Base-by-base conservation (phyloP, 2,888 invertebrate species). In the Acleris laterana region DNA sequence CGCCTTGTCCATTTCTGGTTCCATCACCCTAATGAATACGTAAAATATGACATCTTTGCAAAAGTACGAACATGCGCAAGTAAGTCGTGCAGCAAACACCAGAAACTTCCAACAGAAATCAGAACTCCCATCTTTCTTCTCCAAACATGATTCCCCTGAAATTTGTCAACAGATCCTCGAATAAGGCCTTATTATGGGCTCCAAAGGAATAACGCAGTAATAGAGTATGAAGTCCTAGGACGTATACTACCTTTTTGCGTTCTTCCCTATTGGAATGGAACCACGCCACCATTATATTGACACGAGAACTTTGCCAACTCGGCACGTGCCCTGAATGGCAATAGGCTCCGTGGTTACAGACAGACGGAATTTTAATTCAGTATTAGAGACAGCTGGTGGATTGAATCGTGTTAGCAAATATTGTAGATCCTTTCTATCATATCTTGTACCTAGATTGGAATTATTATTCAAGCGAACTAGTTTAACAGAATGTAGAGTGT, bases 91-190 rank as follows among this genome's bases (percentile, higher is more conserved):
- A 46, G 17, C 16, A n/a, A n/a, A 38, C 32, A 38, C 11, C 38
- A 53, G 38, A 20, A 38, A 59, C 38, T 53, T 17, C 49, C n/a
- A 19, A 28, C 48, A 32, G 28, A 32, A 38, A 28, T 44, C 49
- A 44, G 44, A 52, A 17, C 52, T 48, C 58, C 2, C 25, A 42
- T 42, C 25, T 42, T 59, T 59, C 55, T 32, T 25, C 62, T 46
- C 46, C 57, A 59, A 60, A 60, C 22, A 56, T 61, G 56, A 61
- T 61, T 57, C 46, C 61, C 51, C 46, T 57, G 51, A 61, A 56
- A 66, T 66, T 66, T 66, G 65, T 66, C 65, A 66, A 66, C 65
- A 61, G 53, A 63, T 63, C 53, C 60, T 55, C 50, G 56, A 55
- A 66, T 66, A 56, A 60, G 51, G n/a, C 46, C 28, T 28, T 25